A percentile compares a stretch with the other conserved stretches of the same genome.
phyloP scores from a whole-genome alignment of 2,888 invertebrate species.

The Chrysodeixis includens region DNA sequence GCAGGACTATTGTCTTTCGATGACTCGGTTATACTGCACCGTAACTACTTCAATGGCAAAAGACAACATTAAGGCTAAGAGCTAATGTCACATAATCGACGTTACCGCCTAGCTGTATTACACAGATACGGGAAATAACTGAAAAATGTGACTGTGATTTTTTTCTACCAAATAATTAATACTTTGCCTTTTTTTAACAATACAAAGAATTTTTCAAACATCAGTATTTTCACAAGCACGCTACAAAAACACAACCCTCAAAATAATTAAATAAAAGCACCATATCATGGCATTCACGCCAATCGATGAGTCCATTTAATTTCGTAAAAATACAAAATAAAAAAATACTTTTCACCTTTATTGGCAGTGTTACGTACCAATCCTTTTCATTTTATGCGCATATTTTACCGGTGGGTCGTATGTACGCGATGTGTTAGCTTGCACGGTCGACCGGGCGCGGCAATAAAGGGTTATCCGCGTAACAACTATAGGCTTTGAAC shows the following conservation, averaged over 20 bases:
- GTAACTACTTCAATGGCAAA: too few species aligned
- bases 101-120: too few species aligned
- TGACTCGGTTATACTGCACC: too few species aligned
- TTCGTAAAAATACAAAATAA: not conserved
- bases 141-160: too few species aligned
- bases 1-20: too few species aligned
- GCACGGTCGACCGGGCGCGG: constrained; percentile 30
- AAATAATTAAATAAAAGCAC: not conserved
- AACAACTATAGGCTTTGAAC: constrained; percentile 22
- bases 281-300: not conserved
- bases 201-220: not conserved
- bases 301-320: not conserved
- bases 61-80: too few species aligned
- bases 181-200: too few species aligned
- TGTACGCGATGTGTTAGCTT: constrained; percentile 20
- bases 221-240: not conserved
- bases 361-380: not conserved
- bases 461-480: constrained; percentile 41
- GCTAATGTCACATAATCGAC: too few species aligned
- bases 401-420: constrained; percentile 38
- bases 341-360: constrained; percentile 1
- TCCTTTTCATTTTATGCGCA: constrained; percentile 40
- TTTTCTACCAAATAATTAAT: too few species aligned
- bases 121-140: too few species aligned
- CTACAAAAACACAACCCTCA: not conserved